A percentile compares a stretch with the other conserved stretches of the same genome.
These are phyloP conservation scores for Trissolcus basalis DNA, from an alignment of 1,140 invertebrate genomes.

Conservation along the genomic window DNA sequence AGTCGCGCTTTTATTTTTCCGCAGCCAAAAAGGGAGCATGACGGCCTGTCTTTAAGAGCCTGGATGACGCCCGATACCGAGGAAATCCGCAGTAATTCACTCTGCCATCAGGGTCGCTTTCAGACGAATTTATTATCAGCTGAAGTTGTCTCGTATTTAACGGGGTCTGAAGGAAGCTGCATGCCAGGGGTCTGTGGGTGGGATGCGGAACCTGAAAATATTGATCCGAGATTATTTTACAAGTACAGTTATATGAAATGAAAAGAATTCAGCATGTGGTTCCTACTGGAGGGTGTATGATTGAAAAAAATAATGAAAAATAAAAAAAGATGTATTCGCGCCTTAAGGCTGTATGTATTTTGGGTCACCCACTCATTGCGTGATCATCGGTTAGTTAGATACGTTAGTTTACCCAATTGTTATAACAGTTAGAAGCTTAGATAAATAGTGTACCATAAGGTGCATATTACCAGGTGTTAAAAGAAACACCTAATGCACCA, in stretches of 20 bases:
- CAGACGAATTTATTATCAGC: conserved; percentile 3
- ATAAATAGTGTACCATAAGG: neutral
- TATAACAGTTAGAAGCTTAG: neutral
- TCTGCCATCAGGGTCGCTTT: conserved; percentile 1
- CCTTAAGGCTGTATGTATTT: too few relatives aligned
- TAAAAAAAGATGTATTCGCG: too few relatives aligned
- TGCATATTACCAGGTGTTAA: conserved; percentile 19
- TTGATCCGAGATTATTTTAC: conserved; percentile 15
- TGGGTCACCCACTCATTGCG: too few relatives aligned
- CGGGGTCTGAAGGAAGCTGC: conserved; percentile 22
- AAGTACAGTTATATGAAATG: conserved; percentile 4
- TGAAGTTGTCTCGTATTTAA: conserved; percentile 5
- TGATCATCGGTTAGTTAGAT: too few relatives aligned
- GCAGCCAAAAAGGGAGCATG: conserved; percentile 37
- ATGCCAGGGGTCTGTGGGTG: conserved; percentile 7
- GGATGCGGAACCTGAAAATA: conserved; percentile 15
- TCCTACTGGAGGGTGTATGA: too few relatives aligned
- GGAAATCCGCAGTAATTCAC: conserved; percentile 37
- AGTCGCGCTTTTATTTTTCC: conserved; percentile 63
- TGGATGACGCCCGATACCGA: conserved; percentile 22
- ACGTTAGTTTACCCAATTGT: neutral
- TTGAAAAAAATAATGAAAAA: too few relatives aligned
- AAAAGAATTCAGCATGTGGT: neutral
- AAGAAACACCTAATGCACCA: conserved; percentile 26
- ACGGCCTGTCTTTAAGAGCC: conserved; percentile 30